Evolutionary conservation across 2,888 invertebrate genomes (phyloP).

Genomic region (Troides oblongomaculatus): DNA sequence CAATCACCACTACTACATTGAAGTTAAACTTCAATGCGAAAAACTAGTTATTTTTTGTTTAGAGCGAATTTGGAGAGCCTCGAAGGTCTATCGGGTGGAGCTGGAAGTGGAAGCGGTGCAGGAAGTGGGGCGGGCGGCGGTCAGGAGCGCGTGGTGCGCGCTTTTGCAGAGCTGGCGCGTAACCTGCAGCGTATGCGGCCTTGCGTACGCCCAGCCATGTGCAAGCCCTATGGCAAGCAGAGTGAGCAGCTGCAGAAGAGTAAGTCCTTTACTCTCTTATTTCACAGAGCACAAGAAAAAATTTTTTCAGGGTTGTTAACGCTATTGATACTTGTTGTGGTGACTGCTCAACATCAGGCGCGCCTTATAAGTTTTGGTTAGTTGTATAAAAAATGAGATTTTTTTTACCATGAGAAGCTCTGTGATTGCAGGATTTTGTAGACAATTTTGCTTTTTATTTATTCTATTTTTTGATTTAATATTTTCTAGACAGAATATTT

Average conservation of each 20-base stretch:
- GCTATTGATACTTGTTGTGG: neutral
- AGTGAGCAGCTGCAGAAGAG: constrained; percentile 94
- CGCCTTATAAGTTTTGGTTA: no score
- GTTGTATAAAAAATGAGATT: no score
- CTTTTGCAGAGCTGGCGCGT: constrained; percentile 92
- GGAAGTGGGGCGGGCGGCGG: constrained; percentile 82
- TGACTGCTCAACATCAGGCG: no score
- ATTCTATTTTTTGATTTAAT: no score
- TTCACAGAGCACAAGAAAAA: neutral
- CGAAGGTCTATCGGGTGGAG: constrained; percentile 85
- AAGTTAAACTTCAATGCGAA: neutral
- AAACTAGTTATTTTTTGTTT: constrained; percentile 3
- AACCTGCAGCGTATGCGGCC: constrained; percentile 94
- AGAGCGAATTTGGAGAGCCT: constrained; percentile 86
- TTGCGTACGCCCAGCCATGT: constrained; percentile 93
- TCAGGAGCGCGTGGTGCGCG: constrained; percentile 91
- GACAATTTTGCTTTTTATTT: no score
- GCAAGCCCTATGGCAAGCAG: constrained; percentile 94
- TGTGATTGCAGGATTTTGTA: no score
- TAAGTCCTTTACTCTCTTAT: constrained; percentile 47
- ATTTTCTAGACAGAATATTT: no score
- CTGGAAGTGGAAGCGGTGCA: constrained; percentile 79
- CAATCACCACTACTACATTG: neutral
- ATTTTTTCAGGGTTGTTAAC: neutral
- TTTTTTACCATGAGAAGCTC: no score